A percentile compares a stretch with the other conserved stretches of the same genome.
Evolutionary conservation across 2,888 invertebrate species (phyloP).

Genomic region (Cybosia mesomella): DNA sequence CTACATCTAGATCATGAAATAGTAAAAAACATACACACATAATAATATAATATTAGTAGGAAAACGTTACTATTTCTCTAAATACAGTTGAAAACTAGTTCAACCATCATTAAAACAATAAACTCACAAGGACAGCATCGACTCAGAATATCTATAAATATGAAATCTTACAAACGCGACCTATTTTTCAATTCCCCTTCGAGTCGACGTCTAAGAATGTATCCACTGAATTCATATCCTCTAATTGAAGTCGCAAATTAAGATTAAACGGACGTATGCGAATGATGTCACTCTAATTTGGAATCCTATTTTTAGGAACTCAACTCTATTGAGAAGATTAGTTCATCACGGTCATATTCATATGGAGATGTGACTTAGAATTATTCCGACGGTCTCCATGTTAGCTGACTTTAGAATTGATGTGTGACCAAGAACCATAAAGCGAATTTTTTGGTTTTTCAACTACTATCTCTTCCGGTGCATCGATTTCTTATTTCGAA

Average conservation of each 20-base stretch:
- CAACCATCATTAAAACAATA: conserved; percentile 9
- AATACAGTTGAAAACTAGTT: conserved; percentile 8
- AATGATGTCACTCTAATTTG: conserved; percentile 55
- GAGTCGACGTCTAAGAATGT: conserved; percentile 62
- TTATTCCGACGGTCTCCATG: background rate
- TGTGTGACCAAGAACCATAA: background rate
- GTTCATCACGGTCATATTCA: conserved; percentile 1
- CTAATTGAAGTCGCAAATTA: conserved; percentile 60
- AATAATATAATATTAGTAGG: background rate
- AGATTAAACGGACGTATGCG: conserved; percentile 47
- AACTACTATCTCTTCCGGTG: background rate
- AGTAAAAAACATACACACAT: background rate
- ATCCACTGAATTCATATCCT: conserved; percentile 40
- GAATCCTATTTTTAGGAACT: conserved; percentile 36
- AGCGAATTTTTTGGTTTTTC: background rate
- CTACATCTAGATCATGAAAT: background rate
- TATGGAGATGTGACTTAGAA: background rate
- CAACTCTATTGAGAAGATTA: conserved; percentile 26
- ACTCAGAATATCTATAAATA: conserved; percentile 21
- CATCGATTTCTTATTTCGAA: too few species aligned
- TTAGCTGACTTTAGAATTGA: background rate
- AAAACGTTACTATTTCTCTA: background rate
- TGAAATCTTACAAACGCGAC: conserved; percentile 28
- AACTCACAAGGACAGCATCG: conserved; percentile 8
- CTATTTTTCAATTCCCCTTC: conserved; percentile 42